phyloP scores from a whole-genome alignment of 2,113 vertebrate genomes.

The Oncorhynchus gorbuscha region DNA sequence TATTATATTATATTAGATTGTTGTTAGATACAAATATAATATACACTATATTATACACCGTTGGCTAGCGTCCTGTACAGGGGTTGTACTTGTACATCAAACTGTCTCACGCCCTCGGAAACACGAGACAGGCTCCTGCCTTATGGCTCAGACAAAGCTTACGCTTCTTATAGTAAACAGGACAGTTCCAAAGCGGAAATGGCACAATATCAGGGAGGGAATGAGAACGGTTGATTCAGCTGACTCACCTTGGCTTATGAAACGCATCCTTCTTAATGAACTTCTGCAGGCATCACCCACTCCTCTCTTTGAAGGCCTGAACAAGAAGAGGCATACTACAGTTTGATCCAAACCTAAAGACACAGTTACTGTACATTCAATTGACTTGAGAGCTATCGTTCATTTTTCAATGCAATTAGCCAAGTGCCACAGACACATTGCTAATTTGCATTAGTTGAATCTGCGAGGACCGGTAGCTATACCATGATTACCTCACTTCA shows the following conservation, averaged over 20 bases:
- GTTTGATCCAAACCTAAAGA: not conserved
- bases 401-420: not conserved
- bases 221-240: not conserved
- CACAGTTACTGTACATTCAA: not conserved
- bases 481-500: not conserved
- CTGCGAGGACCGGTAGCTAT: not conserved
- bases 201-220: no score
- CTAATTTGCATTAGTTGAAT: not conserved
- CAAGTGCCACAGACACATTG: not conserved
- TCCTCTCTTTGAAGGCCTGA: not conserved
- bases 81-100: no score
- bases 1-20: no score
- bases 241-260: not conserved
- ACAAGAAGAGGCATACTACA: not conserved
- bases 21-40: no score
- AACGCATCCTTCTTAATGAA: not conserved
- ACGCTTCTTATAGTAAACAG: no score
- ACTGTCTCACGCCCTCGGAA: no score
- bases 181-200: no score
- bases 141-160: no score
- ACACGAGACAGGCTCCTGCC: no score
- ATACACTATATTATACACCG: no score
- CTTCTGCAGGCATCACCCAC: not conserved
- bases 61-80: no score
- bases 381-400: not conserved